A percentile compares a stretch with the other conserved stretches of the same genome.
Evolutionary conservation across 2,888 invertebrate species (phyloP).

Genomic region (Chymomyza caudatula): DNA sequence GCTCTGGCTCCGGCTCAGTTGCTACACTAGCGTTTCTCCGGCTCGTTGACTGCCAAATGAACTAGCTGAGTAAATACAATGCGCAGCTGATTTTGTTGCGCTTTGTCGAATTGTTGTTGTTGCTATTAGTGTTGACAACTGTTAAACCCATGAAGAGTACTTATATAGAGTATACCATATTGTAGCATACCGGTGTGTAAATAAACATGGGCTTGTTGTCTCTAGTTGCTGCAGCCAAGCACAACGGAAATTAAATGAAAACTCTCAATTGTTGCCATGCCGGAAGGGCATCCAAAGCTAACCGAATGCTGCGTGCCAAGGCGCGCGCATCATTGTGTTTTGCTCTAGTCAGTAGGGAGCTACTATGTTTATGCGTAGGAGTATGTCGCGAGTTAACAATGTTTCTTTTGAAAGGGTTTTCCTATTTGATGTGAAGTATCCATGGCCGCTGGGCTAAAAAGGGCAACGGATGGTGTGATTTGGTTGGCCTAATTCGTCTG

Average conservation of each 20-base stretch:
- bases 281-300: neutral
- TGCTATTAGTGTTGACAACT: neutral
- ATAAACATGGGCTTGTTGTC: neutral
- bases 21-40: neutral
- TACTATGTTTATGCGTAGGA: too few relatives aligned
- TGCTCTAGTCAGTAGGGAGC: neutral
- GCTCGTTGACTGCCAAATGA: neutral
- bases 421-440: too few relatives aligned
- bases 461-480: too few relatives aligned
- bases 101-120: neutral
- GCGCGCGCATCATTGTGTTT: neutral
- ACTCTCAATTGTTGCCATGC: conserved; percentile 5
- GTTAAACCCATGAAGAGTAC: neutral
- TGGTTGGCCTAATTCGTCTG: too few relatives aligned
- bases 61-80: neutral
- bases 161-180: neutral
- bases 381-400: too few relatives aligned
- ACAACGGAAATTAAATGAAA: neutral
- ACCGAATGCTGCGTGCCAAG: neutral
- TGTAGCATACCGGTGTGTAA: neutral
- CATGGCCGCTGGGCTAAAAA: too few relatives aligned
- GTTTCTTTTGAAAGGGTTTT: too few relatives aligned
- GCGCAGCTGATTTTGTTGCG: neutral
- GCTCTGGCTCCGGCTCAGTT: neutral
- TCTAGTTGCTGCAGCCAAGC: conserved; percentile 24